phyloP scores from a whole-genome alignment of 2,113 vertebrate genomes.

The Notothenia coriiceps region DNA sequence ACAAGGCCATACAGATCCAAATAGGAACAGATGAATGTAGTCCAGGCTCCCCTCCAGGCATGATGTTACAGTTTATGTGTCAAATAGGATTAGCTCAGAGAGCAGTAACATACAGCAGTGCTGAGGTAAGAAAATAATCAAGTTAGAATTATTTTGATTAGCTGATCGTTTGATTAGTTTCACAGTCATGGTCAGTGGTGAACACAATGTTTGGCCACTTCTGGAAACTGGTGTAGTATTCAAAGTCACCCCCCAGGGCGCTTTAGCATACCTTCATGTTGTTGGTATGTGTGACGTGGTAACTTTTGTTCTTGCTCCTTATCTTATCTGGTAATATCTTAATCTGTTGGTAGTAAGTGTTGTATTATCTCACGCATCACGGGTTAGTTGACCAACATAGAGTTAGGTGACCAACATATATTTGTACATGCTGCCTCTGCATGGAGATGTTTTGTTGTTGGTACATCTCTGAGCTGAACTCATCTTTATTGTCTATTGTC shows the following conservation, averaged over 20 bases:
- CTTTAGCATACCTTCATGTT: conserved; percentile 2
- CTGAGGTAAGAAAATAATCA: neutral
- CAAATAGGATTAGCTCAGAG: conserved; percentile 23
- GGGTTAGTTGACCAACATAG: too few species aligned
- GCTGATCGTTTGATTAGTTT: neutral
- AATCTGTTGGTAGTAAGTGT: neutral
- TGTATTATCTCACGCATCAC: too few species aligned
- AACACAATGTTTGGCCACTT: conserved; percentile 9
- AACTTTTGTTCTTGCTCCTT: neutral
- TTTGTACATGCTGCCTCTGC: neutral
- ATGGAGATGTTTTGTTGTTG: neutral
- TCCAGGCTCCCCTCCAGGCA: conserved; percentile 41
- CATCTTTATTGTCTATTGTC: conserved; percentile 26
- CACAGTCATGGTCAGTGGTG: conserved; percentile 4
- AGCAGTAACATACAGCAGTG: conserved; percentile 28
- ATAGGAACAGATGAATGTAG: conserved; percentile 17
- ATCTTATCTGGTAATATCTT: neutral
- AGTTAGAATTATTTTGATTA: conserved; percentile 2
- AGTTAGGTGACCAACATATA: too few species aligned
- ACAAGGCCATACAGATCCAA: conserved; percentile 40
- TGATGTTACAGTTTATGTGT: conserved; percentile 12
- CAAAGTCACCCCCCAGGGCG: neutral
- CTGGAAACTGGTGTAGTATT: conserved; percentile 23
- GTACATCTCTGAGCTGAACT: conserved; percentile 17
- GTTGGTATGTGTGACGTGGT: neutral